phyloP scores from a whole-genome alignment of 2,113 vertebrate species.

The Struthio camelus region DNA sequence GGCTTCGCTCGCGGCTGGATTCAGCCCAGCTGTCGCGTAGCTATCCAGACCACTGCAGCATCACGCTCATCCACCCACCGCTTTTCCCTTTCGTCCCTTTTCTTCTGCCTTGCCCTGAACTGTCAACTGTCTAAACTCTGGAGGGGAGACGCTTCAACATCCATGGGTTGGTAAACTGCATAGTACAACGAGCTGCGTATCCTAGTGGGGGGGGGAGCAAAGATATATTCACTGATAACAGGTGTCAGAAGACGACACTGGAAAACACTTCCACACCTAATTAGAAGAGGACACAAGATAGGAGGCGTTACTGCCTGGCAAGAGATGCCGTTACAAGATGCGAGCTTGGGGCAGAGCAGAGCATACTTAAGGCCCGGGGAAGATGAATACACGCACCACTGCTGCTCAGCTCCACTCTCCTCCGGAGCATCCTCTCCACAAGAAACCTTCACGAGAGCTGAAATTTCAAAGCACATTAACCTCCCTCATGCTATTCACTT shows the following conservation, averaged over 20 bases:
- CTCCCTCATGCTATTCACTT: neutral
- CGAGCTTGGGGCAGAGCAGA: neutral
- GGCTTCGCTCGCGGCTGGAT: accelerated
- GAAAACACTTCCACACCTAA: neutral
- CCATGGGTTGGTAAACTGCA: neutral
- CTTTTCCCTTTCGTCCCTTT: neutral
- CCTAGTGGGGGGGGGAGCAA: neutral
- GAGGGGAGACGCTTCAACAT: neutral
- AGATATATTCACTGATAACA: neutral
- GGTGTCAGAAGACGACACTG: neutral
- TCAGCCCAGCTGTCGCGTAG: neutral
- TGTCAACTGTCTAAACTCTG: neutral
- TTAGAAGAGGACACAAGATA: neutral
- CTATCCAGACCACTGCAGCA: neutral
- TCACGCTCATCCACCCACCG: neutral
- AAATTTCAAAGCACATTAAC: neutral
- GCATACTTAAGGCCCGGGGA: neutral
- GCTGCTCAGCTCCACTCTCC: neutral
- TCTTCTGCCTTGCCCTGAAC: neutral
- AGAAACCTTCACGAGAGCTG: neutral
- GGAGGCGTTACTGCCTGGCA: neutral
- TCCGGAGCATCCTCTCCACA: neutral
- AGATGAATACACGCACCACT: conserved; percentile 32
- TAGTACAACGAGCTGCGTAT: neutral
- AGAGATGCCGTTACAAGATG: neutral